Evolutionary conservation across 2,888 invertebrate species (phyloP), one percentile per base, ranked within the genome.

Genomic region (Pollenia griseotomentosa): DNA sequence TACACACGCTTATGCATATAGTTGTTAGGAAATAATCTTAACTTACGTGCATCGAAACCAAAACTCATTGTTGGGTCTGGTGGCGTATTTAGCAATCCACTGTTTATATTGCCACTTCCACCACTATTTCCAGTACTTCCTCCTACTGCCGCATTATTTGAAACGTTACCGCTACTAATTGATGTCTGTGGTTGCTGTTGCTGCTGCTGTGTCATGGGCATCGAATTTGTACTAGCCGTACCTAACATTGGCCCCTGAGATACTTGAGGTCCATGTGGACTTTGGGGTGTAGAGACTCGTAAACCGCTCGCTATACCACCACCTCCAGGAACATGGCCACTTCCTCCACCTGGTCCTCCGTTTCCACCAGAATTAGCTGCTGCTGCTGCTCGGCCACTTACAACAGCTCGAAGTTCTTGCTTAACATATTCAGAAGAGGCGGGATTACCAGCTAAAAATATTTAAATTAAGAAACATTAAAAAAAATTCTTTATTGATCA

Each of bases 341-440:
- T 88, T 66, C 89, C 89, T 51, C 89, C 89, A 33, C 88, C 89
- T 48, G 89, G 89, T 23, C 89, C 90, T 83, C 89, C 91, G 59
- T 88, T 90, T 19, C 90, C 91, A 14, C 91, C 90, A 4, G 91
- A 91, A 2, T 90, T 90, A 33, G 88, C 89, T 6, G 89, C 89
- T 14, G 89, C 90, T 0, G 92, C 90, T 53, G 97, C 96, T 91
- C 98, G 95, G 78, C 97, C 97, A 89, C 97, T 97, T 85, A 98
- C 98, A 88, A 97, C 96, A 70, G 97, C 97, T 90, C 98, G 95
- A 91, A 98, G 94, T 94, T 98, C 98, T 94, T 98, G 97, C 91
- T 98, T 96, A 90, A 98, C 98, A 94, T 96, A 98, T 94, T 98
- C 98, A 73, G 97, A 97, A 85, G 96, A 95, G 93, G 95, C 95